These are phyloP conservation scores for Trichoplax adhaerens DNA, from an alignment of 37 sponge, comb jelly and placozoan species.

Conservation along the genomic window DNA sequence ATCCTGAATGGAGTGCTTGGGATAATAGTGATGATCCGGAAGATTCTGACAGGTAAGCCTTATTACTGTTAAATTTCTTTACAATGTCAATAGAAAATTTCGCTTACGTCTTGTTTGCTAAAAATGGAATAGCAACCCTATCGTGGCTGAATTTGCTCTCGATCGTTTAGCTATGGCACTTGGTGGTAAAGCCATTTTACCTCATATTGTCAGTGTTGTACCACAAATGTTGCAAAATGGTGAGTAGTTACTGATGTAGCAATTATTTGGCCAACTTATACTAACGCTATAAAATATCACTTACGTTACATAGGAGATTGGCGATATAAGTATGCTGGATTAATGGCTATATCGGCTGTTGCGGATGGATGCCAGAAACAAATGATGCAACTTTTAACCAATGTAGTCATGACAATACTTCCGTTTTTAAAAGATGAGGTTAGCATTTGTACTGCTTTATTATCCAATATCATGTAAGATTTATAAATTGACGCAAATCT, in stretches of 20 bases:
- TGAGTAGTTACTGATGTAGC: background rate
- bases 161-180: constrained; percentile 86
- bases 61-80: background rate
- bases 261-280: background rate
- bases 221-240: constrained; percentile 49
- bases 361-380: constrained; percentile 93
- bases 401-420: constrained; percentile 48
- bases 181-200: constrained; percentile 81
- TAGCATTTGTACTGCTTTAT: background rate
- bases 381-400: constrained; percentile 56
- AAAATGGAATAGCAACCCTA: constrained; percentile 26
- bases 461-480: too few species aligned
- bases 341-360: constrained; percentile 86
- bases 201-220: constrained; percentile 63
- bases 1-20: constrained; percentile 40
- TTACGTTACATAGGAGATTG: constrained; percentile 42
- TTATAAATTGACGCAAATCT: too few species aligned
- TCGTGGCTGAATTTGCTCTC: constrained; percentile 74
- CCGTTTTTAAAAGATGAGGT: constrained; percentile 73
- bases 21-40: constrained; percentile 74
- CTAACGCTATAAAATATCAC: too few species aligned
- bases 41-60: constrained; percentile 26
- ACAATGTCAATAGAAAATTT: too few species aligned
- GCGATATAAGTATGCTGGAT: constrained; percentile 69
- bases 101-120: too few species aligned